A percentile compares a stretch with the other conserved stretches of the same genome.
Conservation (phyloP, 2,797 vertebrate species). For the Spinus olivaceus region DNA sequence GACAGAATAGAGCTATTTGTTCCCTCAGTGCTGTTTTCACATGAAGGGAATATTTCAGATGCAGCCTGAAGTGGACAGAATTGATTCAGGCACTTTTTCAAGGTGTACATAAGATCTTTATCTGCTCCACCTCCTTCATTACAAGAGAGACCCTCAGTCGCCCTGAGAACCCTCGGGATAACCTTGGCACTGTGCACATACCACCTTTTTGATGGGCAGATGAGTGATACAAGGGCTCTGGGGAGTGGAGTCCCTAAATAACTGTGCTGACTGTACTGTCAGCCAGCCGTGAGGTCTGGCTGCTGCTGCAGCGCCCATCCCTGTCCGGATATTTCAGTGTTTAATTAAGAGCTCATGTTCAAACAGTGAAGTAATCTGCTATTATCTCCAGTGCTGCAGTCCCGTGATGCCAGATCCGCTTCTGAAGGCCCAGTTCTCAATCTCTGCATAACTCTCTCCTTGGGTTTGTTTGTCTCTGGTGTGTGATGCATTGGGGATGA, state of each 20-base stretch:
- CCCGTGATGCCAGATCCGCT: neutral
- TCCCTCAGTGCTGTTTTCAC: neutral
- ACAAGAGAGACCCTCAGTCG: neutral
- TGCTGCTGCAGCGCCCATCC: neutral
- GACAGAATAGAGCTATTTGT: neutral
- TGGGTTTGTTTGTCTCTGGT: rapidly evolving
- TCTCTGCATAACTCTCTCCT: neutral
- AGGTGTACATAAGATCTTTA: neutral
- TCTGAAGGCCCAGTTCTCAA: neutral
- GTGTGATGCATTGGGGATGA: neutral
- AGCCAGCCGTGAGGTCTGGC: neutral
- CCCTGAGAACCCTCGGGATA: neutral
- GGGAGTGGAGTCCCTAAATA: neutral
- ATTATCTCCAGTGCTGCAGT: neutral
- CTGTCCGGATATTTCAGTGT: neutral
- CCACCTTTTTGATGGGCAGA: neutral
- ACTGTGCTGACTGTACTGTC: neutral
- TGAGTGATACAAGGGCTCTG: neutral
- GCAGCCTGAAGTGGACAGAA: neutral
- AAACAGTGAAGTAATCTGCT: neutral
- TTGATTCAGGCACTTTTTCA: neutral
- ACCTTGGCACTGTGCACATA: neutral
- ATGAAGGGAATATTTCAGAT: neutral
- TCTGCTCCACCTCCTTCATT: neutral
- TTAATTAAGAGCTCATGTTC: neutral